Evolutionary conservation across 2,888 invertebrate species (phyloP).

Genomic region (Troilus luridus): DNA sequence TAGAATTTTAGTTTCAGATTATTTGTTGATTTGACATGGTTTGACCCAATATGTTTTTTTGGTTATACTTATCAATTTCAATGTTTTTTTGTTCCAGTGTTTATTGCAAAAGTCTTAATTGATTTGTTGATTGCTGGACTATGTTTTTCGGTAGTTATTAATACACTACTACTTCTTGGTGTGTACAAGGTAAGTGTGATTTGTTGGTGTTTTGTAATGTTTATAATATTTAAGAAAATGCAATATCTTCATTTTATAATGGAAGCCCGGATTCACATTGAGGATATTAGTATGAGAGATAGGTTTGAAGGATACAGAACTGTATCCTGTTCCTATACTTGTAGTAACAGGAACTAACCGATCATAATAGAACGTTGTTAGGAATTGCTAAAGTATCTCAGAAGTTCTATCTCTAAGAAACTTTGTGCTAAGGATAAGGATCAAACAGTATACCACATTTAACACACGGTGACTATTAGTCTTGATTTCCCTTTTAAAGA

Average conservation of each 20-base stretch:
- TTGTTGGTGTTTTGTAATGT: neutral
- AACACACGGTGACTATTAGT: no score
- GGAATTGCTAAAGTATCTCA: no score
- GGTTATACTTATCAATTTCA: neutral
- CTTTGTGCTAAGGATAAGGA: no score
- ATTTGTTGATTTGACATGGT: no score
- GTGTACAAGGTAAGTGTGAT: slow-evolving; percentile 17
- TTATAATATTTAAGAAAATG: neutral
- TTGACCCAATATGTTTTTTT: neutral
- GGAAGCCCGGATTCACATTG: neutral
- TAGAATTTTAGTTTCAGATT: no score
- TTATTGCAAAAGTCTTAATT: neutral
- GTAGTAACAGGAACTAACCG: no score
- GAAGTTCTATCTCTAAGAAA: no score
- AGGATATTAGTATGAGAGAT: neutral
- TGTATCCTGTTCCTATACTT: no score
- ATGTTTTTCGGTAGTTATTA: neutral
- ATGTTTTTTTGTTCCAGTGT: neutral
- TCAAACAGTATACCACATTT: no score
- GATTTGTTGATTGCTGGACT: neutral
- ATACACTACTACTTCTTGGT: slow-evolving; percentile 22
- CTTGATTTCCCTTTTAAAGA: no score
- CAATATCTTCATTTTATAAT: neutral
- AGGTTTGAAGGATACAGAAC: neutral
- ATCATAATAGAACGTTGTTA: no score